Evolutionary conservation across 2,888 invertebrate genomes (phyloP).

Genomic region (Drepana falcataria): DNA sequence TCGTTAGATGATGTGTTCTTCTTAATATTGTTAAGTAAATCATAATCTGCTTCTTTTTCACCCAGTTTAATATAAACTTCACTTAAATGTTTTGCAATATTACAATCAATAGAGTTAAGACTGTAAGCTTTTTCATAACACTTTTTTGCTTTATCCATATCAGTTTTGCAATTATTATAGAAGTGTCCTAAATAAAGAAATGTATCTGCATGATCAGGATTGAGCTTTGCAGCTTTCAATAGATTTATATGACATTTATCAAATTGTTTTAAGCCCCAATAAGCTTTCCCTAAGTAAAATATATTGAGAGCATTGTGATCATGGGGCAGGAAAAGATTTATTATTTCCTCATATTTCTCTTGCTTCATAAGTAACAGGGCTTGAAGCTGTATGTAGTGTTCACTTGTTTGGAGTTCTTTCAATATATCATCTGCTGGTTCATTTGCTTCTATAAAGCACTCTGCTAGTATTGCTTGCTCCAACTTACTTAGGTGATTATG

Average conservation of each 20-base stretch:
- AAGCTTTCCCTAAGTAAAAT: constrained; percentile 79
- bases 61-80: constrained; percentile 84
- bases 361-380: constrained; percentile 72
- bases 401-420: constrained; percentile 40
- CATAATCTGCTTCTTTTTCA: constrained; percentile 82
- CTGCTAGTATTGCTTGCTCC: constrained; percentile 51
- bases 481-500: constrained; percentile 29
- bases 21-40: constrained; percentile 73
- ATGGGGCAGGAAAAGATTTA: constrained; percentile 65
- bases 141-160: constrained; percentile 86
- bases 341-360: constrained; percentile 73
- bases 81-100: constrained; percentile 86
- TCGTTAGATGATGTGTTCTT: constrained; percentile 70
- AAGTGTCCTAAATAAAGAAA: constrained; percentile 88
- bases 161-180: constrained; percentile 80
- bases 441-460: constrained; percentile 56
- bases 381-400: constrained; percentile 59
- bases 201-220: constrained; percentile 85
- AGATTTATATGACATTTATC: constrained; percentile 81
- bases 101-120: constrained; percentile 82
- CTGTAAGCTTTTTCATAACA: constrained; percentile 91
- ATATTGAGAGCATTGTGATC: constrained; percentile 70
- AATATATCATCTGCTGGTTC: constrained; percentile 43
- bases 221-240: constrained; percentile 83
- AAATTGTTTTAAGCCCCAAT: constrained; percentile 78